Evolutionary conservation across 1,140 invertebrate species (phyloP), one percentile per base, ranked within the genome.

Genomic region (Bathynomus jamesi): DNA sequence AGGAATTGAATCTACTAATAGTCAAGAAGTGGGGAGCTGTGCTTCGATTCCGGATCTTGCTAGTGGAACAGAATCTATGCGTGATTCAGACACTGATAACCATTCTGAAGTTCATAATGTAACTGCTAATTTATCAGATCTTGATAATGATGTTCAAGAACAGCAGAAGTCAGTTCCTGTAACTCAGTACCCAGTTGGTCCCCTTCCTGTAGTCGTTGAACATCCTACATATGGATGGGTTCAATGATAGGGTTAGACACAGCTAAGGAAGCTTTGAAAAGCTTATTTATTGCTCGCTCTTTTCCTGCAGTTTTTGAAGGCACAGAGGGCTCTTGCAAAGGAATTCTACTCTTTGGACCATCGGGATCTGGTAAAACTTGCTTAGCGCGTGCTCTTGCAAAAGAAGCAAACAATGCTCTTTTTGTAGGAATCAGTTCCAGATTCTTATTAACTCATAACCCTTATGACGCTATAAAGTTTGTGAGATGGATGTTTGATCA

Each of bases 221-320:
- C 70, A 71, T 30, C 76, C 76, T 27, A 72, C 70, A 0, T 77
- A 74, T 28, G 76, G 76, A 53, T 77, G 76, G 76, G 71, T 40
- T 74, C 72, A 3, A 72, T 77, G 67, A 67, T 77, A 4, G 76
- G 76, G 10, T 40, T 74, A 40, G 76, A 77, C 60, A 77, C 70
- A 2, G 76, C 76, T 13, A 77, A 77, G 29, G 76, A 77, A 24
- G 76, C 76, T 0, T 65, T 77, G 13, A 77, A 74, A 63, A 72
- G 67, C 24, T 65, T 77, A 11, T 77, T 77, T 31, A 53, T 72
- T 67, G 71, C 69, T 31, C 70, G 71, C 13, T 29, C 70, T 4
- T 77, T 77, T 65, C 76, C 76, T 4, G 72, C 73, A 63, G 76
- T 77, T n/a, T 77, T 70, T 32, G 75, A 77, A n/a, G 73, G 73